Percentiles rank a stretch among this genome's conserved stretches.
Evolutionary conservation across 2,797 vertebrate species (phyloP).

Genomic region (Avahi laniger): DNA sequence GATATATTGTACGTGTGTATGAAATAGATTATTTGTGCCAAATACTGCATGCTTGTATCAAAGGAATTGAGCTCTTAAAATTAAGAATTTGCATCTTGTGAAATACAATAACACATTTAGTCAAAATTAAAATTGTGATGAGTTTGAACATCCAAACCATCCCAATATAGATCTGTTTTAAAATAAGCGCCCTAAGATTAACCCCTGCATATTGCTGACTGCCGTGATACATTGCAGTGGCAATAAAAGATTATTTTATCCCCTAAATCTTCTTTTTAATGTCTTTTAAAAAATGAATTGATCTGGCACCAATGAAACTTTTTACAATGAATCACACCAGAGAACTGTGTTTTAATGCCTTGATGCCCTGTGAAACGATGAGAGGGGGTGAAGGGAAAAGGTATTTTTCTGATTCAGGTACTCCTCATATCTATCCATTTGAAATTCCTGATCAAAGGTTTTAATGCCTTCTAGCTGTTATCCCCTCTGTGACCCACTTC

Average conservation of each 20-base stretch:
- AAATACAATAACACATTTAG: slow-evolving; percentile 17
- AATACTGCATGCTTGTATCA: neutral
- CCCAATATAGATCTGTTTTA: neutral
- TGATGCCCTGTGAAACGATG: neutral
- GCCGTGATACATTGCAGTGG: neutral
- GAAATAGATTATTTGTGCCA: neutral
- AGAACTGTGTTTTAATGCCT: slow-evolving; percentile 32
- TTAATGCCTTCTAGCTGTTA: neutral
- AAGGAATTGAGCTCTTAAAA: slow-evolving; percentile 1
- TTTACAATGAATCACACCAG: slow-evolving; percentile 43
- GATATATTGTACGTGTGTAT: neutral
- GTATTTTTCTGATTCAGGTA: neutral
- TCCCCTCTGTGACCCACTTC: neutral
- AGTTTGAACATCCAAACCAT: neutral
- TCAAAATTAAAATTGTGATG: slow-evolving; percentile 32
- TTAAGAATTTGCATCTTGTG: neutral
- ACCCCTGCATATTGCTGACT: slow-evolving; percentile 3
- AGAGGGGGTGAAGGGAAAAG: neutral
- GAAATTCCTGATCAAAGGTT: slow-evolving; percentile 38
- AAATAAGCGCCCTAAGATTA: slow-evolving; percentile 47
- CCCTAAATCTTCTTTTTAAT: slow-evolving; percentile 54
- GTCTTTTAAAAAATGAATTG: slow-evolving; percentile 62
- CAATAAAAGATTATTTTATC: slow-evolving; percentile 56
- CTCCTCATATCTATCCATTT: neutral
- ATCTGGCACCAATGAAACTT: slow-evolving; percentile 48